Percentiles rank a stretch among this genome's conserved stretches.
phyloP scores from a whole-genome alignment of 2,113 vertebrate genomes.

The Emydocephalus ijimae region DNA sequence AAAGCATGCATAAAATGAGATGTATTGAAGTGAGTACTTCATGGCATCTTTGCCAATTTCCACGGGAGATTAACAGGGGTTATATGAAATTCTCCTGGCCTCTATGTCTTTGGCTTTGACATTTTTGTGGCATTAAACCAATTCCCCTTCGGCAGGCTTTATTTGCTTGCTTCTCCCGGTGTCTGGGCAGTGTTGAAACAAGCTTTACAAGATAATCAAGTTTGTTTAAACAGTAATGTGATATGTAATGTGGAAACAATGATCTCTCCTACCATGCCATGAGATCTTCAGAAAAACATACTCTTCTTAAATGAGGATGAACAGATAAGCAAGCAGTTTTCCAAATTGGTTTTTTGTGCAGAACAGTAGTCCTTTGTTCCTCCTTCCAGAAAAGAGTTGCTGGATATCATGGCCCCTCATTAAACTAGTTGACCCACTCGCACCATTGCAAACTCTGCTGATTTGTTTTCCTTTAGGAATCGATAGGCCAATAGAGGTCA shows the following conservation, averaged over 20 bases:
- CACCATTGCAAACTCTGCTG: not conserved
- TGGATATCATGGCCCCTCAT: not conserved
- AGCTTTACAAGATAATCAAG: slow-evolving; percentile 20
- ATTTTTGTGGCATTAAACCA: slow-evolving; percentile 24
- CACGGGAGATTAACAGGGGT: slow-evolving; percentile 14
- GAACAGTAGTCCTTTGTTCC: not conserved
- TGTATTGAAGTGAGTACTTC: not conserved
- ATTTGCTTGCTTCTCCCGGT: slow-evolving; percentile 12
- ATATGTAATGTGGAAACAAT: slow-evolving; percentile 20
- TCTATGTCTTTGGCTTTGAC: slow-evolving; percentile 23
- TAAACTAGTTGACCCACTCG: not conserved
- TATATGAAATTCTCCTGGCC: slow-evolving; percentile 22
- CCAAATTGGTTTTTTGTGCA: not conserved
- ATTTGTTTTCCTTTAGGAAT: not conserved
- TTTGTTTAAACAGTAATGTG: slow-evolving; percentile 22
- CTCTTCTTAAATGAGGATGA: slow-evolving; percentile 14
- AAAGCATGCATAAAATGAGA: not conserved
- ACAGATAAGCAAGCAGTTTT: not conserved
- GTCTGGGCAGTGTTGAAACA: slow-evolving; percentile 19
- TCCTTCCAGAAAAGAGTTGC: not conserved
- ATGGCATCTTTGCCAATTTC: slow-evolving; percentile 21
- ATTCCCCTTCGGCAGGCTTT: not conserved
- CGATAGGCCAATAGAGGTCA: not conserved
- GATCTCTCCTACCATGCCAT: not conserved
- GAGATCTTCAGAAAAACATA: slow-evolving; percentile 6